Percentiles rank a stretch among this genome's conserved stretches.
These are phyloP conservation scores for Hemichromis elongatus DNA, from an alignment of 2,113 vertebrate genomes.

Conservation along the genomic window DNA sequence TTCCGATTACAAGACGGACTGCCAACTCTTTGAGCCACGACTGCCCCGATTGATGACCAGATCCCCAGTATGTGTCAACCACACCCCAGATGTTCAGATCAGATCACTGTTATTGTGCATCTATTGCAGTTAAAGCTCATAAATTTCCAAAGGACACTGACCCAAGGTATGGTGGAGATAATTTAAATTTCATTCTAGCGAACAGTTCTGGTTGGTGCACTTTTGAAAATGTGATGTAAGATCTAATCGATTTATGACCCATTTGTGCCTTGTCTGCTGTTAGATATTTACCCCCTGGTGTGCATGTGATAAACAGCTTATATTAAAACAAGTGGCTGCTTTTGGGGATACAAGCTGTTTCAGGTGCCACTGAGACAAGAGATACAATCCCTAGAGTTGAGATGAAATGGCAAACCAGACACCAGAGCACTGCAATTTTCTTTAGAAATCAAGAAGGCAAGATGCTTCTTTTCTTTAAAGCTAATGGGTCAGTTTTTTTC, in stretches of 20 bases:
- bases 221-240: not conserved
- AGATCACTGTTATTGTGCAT: slow-evolving; percentile 45
- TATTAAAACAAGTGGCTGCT: not conserved
- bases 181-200: not conserved
- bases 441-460: too few species aligned
- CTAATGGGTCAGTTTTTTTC: too few species aligned
- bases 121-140: not conserved
- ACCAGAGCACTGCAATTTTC: too few species aligned
- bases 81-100: not conserved
- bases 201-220: not conserved
- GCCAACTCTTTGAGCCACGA: too few species aligned
- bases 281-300: not conserved
- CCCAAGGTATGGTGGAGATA: not conserved
- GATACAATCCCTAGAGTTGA: not conserved
- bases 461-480: not conserved
- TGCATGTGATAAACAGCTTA: not conserved
- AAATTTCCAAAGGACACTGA: not conserved
- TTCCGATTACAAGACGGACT: too few species aligned
- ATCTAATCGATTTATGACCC: not conserved
- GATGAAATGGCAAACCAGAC: not conserved
- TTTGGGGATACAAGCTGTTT: not conserved
- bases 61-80: slow-evolving; percentile 12
- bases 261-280: not conserved
- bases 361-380: not conserved
- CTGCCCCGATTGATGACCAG: slow-evolving; percentile 34